Conservation (phyloP, 2,113 vertebrate genomes). For the Erinaceus europaeus region DNA sequence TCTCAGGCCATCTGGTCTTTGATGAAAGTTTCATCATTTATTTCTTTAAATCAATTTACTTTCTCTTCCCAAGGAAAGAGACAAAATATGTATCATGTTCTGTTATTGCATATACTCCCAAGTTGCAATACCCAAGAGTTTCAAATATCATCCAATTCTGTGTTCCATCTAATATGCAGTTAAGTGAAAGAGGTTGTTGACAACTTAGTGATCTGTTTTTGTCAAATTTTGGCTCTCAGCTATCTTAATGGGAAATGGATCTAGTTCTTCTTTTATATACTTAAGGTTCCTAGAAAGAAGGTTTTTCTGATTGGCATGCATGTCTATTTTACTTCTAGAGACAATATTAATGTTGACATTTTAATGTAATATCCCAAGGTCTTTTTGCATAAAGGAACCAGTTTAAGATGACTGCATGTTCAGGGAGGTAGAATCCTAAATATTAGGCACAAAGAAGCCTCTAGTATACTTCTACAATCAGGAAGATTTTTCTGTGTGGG, state of each 20-base stretch:
- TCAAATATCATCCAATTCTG: background rate
- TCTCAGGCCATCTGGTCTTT: background rate
- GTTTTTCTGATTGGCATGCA: conserved; percentile 15
- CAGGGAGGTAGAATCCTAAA: conserved; percentile 22
- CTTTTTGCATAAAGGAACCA: background rate
- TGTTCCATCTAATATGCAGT: background rate
- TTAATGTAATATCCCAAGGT: background rate
- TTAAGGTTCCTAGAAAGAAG: background rate
- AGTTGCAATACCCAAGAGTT: background rate
- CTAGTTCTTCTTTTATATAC: background rate
- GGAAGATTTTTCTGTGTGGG: background rate
- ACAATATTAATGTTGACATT: background rate
- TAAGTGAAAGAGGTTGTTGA: background rate
- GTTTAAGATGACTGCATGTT: background rate
- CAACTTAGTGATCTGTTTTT: background rate
- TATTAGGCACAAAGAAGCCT: background rate
- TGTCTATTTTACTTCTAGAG: background rate
- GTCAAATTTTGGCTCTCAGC: background rate
- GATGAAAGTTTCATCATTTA: background rate
- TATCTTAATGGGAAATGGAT: background rate
- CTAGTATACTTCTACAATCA: background rate
- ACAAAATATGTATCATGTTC: background rate
- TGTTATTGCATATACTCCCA: background rate
- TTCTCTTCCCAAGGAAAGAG: background rate
- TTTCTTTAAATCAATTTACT: background rate